These are phyloP conservation scores for Platorchestia sp. DNA, from an alignment of 1,140 invertebrate genomes.

Conservation along the genomic window DNA sequence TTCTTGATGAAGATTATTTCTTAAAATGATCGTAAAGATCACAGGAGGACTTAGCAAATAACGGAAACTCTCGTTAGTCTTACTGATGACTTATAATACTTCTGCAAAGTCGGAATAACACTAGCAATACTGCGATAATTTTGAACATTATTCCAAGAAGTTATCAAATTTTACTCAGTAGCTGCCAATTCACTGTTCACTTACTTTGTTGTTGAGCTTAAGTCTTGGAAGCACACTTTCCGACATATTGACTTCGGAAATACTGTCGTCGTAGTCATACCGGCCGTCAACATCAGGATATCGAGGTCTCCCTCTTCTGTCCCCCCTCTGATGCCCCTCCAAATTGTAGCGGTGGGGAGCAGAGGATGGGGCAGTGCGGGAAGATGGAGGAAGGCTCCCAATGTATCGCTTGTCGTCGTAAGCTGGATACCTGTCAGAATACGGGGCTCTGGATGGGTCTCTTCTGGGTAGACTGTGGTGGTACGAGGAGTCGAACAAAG, in stretches of 20 bases:
- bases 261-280: slow-evolving; percentile 27
- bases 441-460: slow-evolving; percentile 18
- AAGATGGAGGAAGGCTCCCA: not conserved
- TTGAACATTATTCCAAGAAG: too few relatives aligned
- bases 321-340: too few relatives aligned
- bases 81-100: too few relatives aligned
- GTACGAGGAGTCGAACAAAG: slow-evolving; percentile 16
- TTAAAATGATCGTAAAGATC: not conserved
- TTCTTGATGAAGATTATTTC: not conserved
- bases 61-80: too few relatives aligned
- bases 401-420: slow-evolving; percentile 1
- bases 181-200: not conserved
- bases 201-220: slow-evolving; percentile 45
- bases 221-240: slow-evolving; percentile 46
- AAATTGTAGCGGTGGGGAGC: not conserved
- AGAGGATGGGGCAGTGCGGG: not conserved
- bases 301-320: slow-evolving; percentile 17
- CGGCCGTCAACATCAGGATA: slow-evolving; percentile 20
- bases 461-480: slow-evolving; percentile 35
- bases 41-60: not conserved
- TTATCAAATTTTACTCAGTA: too few relatives aligned
- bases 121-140: too few relatives aligned
- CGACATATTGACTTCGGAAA: slow-evolving; percentile 44
- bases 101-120: too few relatives aligned
- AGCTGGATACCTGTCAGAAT: not conserved